Evolutionary conservation across 2,113 vertebrate species (phyloP).

Genomic region (Mormoops blainvillei): DNA sequence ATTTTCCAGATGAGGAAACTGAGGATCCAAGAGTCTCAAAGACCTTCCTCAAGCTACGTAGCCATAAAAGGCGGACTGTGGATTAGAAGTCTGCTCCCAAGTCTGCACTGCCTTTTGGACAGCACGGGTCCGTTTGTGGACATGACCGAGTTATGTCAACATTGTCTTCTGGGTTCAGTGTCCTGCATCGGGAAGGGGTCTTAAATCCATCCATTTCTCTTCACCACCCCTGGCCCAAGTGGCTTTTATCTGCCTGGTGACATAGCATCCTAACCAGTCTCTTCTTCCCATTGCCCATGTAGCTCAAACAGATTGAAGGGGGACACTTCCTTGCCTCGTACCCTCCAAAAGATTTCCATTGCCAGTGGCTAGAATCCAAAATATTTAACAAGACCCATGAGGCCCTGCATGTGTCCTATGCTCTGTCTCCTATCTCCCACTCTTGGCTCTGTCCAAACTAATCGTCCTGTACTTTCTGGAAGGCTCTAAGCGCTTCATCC

Average conservation of each 20-base stretch:
- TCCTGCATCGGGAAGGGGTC: neutral
- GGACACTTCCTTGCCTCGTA: neutral
- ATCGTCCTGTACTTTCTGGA: neutral
- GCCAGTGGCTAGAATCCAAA: neutral
- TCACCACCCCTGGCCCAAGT: accelerated
- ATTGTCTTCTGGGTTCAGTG: neutral
- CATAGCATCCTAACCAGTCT: neutral
- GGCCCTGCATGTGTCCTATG: neutral
- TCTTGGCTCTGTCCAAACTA: neutral
- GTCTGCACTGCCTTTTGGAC: neutral
- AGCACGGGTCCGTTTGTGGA: neutral
- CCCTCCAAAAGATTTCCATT: neutral
- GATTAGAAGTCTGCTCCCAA: neutral
- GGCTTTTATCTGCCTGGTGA: neutral
- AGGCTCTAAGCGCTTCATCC: neutral
- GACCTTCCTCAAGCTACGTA: neutral
- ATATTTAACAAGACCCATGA: too few species aligned
- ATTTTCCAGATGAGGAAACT: neutral
- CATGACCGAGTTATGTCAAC: too few species aligned
- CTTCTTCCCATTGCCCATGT: neutral
- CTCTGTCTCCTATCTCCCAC: accelerated
- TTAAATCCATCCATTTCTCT: neutral
- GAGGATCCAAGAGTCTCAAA: neutral
- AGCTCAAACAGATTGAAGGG: accelerated
- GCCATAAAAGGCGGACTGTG: too few species aligned